Conservation (phyloP, 2,113 vertebrate species). For the Rhagologus leucostigma region DNA sequence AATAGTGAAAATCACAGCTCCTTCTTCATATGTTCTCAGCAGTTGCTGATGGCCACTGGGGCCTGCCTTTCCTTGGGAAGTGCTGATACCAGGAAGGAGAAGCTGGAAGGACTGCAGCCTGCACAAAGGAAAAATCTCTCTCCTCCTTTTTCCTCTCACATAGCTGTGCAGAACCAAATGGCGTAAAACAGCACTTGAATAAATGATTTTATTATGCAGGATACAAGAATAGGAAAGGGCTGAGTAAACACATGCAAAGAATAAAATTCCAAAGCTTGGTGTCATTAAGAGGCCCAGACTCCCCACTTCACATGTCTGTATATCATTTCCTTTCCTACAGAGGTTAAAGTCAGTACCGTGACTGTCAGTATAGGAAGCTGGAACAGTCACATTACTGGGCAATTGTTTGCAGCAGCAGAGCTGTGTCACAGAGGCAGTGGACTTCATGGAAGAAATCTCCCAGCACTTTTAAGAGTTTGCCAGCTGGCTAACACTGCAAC, state of each 20-base stretch:
- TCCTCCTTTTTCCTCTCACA: background rate
- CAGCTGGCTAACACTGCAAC: background rate
- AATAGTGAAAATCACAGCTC: background rate
- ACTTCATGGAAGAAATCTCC: background rate
- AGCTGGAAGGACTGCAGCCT: background rate
- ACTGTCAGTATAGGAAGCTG: slow-evolving; percentile 12
- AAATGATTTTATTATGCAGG: slow-evolving; percentile 23
- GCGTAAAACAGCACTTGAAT: background rate
- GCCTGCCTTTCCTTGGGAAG: background rate
- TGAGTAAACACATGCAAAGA: slow-evolving; percentile 55
- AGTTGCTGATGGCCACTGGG: background rate
- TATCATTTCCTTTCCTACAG: background rate
- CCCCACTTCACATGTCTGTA: background rate
- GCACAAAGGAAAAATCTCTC: background rate
- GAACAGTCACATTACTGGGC: background rate
- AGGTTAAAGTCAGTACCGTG: background rate
- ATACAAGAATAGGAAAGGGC: slow-evolving; percentile 47
- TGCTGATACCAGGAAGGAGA: background rate
- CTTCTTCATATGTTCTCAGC: background rate
- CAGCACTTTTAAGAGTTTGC: background rate
- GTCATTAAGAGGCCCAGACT: slow-evolving; percentile 42
- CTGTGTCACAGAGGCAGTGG: background rate
- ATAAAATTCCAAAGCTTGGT: slow-evolving; percentile 43
- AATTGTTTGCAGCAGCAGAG: background rate
- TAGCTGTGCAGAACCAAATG: background rate